A percentile compares a stretch with the other conserved stretches of the same genome.
Conservation (phyloP, 1,140 invertebrate genomes). For the Metaphire vulgaris region DNA sequence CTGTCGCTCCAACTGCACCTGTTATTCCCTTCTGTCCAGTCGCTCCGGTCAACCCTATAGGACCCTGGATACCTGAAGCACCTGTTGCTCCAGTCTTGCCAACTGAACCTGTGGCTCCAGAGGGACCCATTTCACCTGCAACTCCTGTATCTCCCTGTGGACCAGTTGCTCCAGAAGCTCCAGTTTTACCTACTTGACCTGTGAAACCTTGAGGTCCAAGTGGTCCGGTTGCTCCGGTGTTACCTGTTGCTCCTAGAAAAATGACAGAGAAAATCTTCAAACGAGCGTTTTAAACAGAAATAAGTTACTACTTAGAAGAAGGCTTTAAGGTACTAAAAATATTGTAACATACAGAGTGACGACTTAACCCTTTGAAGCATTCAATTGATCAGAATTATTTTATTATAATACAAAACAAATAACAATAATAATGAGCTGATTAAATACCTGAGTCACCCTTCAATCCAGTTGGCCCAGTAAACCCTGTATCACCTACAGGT, state of each 20-base stretch:
- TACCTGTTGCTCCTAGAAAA: not conserved
- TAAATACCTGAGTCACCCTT: not conserved
- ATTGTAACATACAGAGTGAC: too few species aligned
- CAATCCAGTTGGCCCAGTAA: not conserved
- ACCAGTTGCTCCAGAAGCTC: constrained; percentile 23
- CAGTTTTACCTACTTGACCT: constrained; percentile 32
- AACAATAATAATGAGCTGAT: too few species aligned
- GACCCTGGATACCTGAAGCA: constrained; percentile 9
- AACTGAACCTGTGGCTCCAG: constrained; percentile 11
- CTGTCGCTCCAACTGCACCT: not conserved
- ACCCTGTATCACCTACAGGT: constrained; percentile 16
- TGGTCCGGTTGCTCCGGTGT: not conserved
- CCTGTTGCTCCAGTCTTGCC: too few species aligned
- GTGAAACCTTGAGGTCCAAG: constrained; percentile 56
- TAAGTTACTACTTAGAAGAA: too few species aligned
- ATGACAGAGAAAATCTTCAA: too few species aligned
- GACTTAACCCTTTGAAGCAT: too few species aligned
- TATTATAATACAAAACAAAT: too few species aligned
- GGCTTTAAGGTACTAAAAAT: too few species aligned
- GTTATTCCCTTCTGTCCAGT: not conserved
- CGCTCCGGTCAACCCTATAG: not conserved
- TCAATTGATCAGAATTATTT: too few species aligned
- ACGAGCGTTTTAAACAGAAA: too few species aligned
- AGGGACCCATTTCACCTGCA: not conserved
- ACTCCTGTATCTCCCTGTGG: constrained; percentile 1